phyloP scores from a whole-genome alignment of 2,888 invertebrate genomes.

The Schrankia costaestrigalis region DNA sequence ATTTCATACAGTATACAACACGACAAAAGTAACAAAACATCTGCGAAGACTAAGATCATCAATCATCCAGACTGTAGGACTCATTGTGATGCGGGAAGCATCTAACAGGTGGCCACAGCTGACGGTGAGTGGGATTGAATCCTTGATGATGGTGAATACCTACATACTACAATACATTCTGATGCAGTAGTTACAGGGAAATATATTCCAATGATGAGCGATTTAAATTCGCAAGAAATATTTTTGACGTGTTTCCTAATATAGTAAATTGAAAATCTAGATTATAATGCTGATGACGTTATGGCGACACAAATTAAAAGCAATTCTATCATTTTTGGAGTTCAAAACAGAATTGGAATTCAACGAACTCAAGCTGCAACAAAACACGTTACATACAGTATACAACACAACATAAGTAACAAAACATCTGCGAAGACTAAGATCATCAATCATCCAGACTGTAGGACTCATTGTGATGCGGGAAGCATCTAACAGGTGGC shows the following conservation, averaged over 20 bases:
- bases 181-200: too few relatives aligned
- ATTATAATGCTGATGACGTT: too few relatives aligned
- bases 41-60: constrained; percentile 18
- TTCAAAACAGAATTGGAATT: too few relatives aligned
- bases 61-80: constrained; percentile 23
- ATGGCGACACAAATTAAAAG: too few relatives aligned
- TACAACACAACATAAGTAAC: neutral
- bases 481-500: constrained; percentile 26
- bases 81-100: constrained; percentile 28
- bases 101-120: constrained; percentile 30
- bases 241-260: too few relatives aligned
- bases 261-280: too few relatives aligned
- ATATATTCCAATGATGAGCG: too few relatives aligned
- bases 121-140: constrained; percentile 15
- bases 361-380: constrained; percentile 1
- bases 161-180: too few relatives aligned
- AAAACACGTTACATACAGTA: neutral
- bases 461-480: constrained; percentile 31
- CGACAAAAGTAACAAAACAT: too few relatives aligned
- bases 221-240: too few relatives aligned
- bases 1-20: too few relatives aligned
- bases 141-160: constrained; percentile 11
- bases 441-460: constrained; percentile 27
- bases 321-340: too few relatives aligned
- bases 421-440: constrained; percentile 1